Evolutionary conservation across 2,113 vertebrate genomes (phyloP).

Genomic region (Rhegmatorhina hoffmannsi): DNA sequence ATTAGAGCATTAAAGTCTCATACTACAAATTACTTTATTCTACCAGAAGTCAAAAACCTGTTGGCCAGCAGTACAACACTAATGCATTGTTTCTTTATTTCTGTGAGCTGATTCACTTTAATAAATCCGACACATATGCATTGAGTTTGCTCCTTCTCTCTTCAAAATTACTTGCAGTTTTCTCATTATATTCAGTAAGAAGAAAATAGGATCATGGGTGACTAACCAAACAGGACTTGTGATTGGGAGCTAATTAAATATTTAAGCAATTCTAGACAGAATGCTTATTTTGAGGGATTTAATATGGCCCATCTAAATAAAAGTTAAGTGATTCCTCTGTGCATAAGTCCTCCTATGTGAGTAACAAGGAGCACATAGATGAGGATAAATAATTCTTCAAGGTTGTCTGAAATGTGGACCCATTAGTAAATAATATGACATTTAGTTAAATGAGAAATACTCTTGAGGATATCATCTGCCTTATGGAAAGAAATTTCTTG

Average conservation of each 20-base stretch:
- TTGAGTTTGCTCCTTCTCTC: background rate
- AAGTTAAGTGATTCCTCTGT: conserved; percentile 68
- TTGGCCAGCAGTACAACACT: background rate
- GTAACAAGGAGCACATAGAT: conserved; percentile 56
- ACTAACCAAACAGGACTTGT: conserved; percentile 57
- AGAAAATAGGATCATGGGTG: background rate
- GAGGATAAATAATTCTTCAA: conserved; percentile 67
- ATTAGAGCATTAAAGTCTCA: background rate
- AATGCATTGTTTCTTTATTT: background rate
- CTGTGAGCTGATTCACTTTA: background rate
- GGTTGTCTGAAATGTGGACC: conserved; percentile 52
- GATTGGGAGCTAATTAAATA: conserved; percentile 68
- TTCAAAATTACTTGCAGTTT: conserved; percentile 9
- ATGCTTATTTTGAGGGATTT: conserved; percentile 62
- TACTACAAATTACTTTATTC: background rate
- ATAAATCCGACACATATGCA: background rate
- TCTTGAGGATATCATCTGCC: background rate
- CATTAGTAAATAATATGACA: conserved; percentile 51
- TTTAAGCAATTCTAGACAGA: conserved; percentile 50
- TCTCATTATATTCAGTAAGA: background rate
- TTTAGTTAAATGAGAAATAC: conserved; percentile 38
- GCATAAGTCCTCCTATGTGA: conserved; percentile 61
- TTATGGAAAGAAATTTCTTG: background rate
- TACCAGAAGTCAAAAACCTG: background rate
- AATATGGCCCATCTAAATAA: conserved; percentile 67